Base-by-base conservation (phyloP, 2,888 invertebrate species). In the Neoitamus cyanurus region DNA sequence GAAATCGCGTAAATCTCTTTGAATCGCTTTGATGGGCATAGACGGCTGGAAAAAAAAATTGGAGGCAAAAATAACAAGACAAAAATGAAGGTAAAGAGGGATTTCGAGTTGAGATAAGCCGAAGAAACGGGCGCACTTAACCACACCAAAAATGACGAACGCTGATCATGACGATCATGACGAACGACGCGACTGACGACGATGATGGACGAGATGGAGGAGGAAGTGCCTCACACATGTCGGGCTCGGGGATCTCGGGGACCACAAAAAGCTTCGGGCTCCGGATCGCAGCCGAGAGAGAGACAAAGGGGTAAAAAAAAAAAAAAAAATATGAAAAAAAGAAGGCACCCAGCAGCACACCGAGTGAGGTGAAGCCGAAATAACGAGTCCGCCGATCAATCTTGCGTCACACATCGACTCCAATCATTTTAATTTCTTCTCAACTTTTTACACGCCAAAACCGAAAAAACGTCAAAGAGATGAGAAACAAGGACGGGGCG, bases 371-470 rank as follows among this genome's bases (percentile, higher is more conserved):
- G 73, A 73, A 73, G 78, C 48, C 48, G 78, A 42, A 78, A 78
- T 78, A 46, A 78, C 58, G 82, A 58, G 82, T n/a, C 0, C 82
- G 69, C 69, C 37, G 82, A 82, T 82, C 82, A 82, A 82, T 82
- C 82, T 82, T 82, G 69, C 82, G 69, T 82, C 69, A 82, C 82
- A 69, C 82, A 28, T 68, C 37, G 31, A 37, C 34, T 82, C 37
- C 36, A 68, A 37, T 82, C 82, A 82, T 68, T 82, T 68, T 82
- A 82, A 82, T 82, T 69, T 82, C 69, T 25, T 82, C 34, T 82
- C 69, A 82, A 68, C 69, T 69, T 34, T 77, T 78, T 78, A 78
- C 48, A 58, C 78, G 58, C 58, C 58, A 31, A 25, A 15, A 30
- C 58, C n/a, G 4, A 9, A 78, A 31, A 48, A 78, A 58, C n/a